Base-by-base conservation (phyloP, 2,113 vertebrate genomes). In the Thalassoma bifasciatum region DNA sequence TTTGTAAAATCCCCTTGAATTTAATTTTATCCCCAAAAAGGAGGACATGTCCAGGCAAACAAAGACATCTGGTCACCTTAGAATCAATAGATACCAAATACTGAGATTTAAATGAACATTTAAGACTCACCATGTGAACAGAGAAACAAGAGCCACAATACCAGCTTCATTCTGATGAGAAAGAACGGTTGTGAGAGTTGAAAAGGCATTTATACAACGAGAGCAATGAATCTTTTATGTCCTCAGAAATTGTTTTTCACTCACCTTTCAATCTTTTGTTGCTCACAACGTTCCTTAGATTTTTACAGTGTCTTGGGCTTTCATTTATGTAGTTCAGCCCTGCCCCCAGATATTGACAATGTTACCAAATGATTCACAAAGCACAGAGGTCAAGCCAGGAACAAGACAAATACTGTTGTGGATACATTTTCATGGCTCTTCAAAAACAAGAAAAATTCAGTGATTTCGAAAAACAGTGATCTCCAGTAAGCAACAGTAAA, bases 111-210 rank as follows among this genome's bases (percentile, higher is more conserved):
- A 14, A 3, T 2, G 7, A 66, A 51, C 14, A 53, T 57, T n/a
- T 22, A 37, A 64, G 42, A 72, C 75, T 82, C 36, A 79, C 72
- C 59, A 26, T 2, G 47, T 13, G 72, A n/a, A 5, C 76, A 17
- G 52, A 79, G 72, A 52, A 76, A 36, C 10, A 21, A 52, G n/a
- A 79, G 44, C 26, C 47, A 51, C 24, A 72, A 24, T n/a, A 66
- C 66, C 14, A 73, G 53, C 3, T 5, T 9, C 62, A 77, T 84
- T 4, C 8, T 72, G 47, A 22, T 9, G 11, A 54, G 56, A n/a
- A 40, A 40, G 17, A 26, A n/a, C n/a, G n/a, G n/a, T n/a, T 30
- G 6, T 30, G 30, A 30, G 6, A 30, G 30, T 4, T 4, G 30
- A 30, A 30, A 30, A 30, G 6, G 6, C 30, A 6, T 30, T 30